Conservation (phyloP, 2,888 invertebrate species). For the Drosophila paramelanica region DNA sequence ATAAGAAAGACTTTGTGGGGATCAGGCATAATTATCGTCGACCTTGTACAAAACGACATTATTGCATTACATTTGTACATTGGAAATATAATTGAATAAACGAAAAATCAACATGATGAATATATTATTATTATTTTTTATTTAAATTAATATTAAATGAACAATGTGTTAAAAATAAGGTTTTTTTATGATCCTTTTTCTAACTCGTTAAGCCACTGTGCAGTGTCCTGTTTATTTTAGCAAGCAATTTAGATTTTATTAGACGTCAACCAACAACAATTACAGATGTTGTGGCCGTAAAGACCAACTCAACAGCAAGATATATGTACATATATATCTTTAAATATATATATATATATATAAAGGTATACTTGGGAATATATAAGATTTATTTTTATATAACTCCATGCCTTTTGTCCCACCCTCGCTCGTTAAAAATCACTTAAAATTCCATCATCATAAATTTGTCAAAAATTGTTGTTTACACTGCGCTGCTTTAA, state of each 20-base stretch:
- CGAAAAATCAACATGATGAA: no score
- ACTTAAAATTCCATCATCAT: constrained; percentile 85
- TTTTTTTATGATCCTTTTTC: no score
- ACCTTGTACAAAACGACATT: no score
- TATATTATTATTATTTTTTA: no score
- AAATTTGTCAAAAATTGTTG: constrained; percentile 81
- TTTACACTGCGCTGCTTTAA: constrained; percentile 37
- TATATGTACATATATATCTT: constrained; percentile 9
- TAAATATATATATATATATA: constrained; percentile 6
- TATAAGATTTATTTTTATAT: constrained; percentile 4
- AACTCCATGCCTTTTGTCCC: constrained; percentile 21
- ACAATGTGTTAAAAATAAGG: no score
- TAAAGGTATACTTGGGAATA: no score
- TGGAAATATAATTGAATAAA: no score
- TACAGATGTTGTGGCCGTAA: constrained; percentile 12
- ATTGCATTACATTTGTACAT: no score
- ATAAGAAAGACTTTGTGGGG: no score
- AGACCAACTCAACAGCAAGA: constrained; percentile 6
- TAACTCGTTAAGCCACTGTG: not conserved
- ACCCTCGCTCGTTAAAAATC: constrained; percentile 83
- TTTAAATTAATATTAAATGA: no score
- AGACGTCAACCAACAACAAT: constrained; percentile 23
- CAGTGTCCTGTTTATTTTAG: constrained; percentile 45
- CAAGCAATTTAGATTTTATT: constrained; percentile 62
- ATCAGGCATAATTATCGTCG: no score